Conservation (phyloP, 2,113 vertebrate genomes). For the Ifrita kowaldi region DNA sequence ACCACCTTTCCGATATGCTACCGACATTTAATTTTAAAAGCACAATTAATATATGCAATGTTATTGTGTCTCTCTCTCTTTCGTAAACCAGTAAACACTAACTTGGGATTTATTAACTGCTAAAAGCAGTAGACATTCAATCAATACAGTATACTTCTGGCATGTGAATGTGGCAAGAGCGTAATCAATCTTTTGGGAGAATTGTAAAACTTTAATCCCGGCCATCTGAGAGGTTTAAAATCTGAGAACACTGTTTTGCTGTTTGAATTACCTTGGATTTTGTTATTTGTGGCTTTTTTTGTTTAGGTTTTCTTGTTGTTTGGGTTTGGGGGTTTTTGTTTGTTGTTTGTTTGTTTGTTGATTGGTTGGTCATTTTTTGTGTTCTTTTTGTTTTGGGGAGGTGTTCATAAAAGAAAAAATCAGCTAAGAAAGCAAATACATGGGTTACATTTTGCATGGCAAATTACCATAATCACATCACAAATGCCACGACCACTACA, state of each 20-base stretch:
- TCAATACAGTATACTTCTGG: conserved; percentile 32
- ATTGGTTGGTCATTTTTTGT: background rate
- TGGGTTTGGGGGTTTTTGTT: background rate
- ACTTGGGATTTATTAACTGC: conserved; percentile 51
- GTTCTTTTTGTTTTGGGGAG: background rate
- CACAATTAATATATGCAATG: conserved; percentile 40
- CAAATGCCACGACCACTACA: background rate
- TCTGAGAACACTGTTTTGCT: background rate
- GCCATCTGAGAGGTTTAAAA: background rate
- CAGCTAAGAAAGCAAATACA: background rate
- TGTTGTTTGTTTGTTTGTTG: too few relatives aligned
- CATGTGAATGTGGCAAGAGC: background rate
- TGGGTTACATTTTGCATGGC: background rate
- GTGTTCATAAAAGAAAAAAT: background rate
- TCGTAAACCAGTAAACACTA: conserved; percentile 11
- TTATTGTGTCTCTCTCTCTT: background rate
- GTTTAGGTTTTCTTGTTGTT: background rate
- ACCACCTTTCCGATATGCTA: background rate
- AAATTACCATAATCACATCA: background rate
- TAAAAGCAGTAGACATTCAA: conserved; percentile 10
- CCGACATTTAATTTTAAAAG: conserved; percentile 26
- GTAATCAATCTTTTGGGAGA: background rate
- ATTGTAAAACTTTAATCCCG: background rate
- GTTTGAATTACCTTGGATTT: background rate
- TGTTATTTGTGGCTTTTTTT: accelerated